Evolutionary conservation across 1,140 invertebrate genomes (phyloP), one percentile per base, ranked within the genome.

Genomic region (Scaptodrosophila lebanonensis): DNA sequence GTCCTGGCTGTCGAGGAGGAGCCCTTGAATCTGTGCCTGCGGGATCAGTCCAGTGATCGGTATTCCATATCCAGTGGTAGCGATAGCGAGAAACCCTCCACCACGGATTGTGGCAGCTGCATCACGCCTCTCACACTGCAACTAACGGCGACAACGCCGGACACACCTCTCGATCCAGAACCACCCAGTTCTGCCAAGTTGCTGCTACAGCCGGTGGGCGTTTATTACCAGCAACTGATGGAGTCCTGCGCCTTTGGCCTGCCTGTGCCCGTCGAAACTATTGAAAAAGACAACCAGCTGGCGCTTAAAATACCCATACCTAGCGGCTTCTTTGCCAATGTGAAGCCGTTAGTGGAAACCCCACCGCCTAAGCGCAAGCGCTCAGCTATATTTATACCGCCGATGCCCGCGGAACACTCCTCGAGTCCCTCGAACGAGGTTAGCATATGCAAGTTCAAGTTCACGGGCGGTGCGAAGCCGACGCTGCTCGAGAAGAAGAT

Each of bases 371-470:
- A 95, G 71, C 88, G 93, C 16, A 94, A 95, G 65, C 88, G 93
- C 0, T 94, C 93, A 0, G 93, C 93, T 0, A 94, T 95, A 45
- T 95, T 94, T 70, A 94, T 94, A 38, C 93, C 93, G 0, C 93
- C 93, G 0, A 91, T 94, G 85, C 93, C 93, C 0, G 88, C 90
- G 0, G 93, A 93, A 57, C 92, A 91, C 53, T 87, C 89, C 2
- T 91, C 92, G 6, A 93, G 93, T 65, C 93, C 93, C 0, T 92
- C 93, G 0, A 93, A 93, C 0, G 93, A 94, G 86, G 93, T 94
- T 32, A 95, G 94, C 86, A 97, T 96, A 79, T 96, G 95, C 84
- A 97, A 96, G 79, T 97, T 97, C 75, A 97, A 97, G 83, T 96
- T 97, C 79, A 96, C 95, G 0, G 95, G 94, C 2, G 95, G 95